Evolutionary conservation across 2,888 invertebrate genomes (phyloP), one percentile per base, ranked within the genome.

Genomic region (Lasioglossum calceatum): DNA sequence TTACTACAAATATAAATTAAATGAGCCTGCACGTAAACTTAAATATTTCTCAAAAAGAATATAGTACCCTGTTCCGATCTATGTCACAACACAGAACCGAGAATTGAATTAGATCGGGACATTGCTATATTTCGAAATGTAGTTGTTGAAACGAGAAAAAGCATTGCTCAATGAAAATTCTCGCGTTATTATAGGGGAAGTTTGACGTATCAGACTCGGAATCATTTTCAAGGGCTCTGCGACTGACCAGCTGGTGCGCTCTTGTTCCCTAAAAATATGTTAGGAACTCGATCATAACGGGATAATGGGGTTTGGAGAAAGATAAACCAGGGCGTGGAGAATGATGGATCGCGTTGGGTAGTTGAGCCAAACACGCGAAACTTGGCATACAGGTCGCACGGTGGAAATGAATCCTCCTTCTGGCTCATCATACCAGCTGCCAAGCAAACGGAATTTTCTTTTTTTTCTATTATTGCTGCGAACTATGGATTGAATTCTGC

Each of bases 361-460:
- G 73, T n/a, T 58, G 76, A 67, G 72, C 77, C 77, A 78, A 82
- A 85, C 81, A 78, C 76, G 77, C 78, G 84, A 82, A 83, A 85
- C 79, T 91, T 91, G 88, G 86, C 86, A 84, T 83, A 58, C 80
- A 82, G 81, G 75, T 83, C 58, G 54, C 75, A 61, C 50, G 39
- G 64, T 72, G 78, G 77, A 71, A 87, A 86, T 84, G 81, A 87
- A 86, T 84, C 81, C 86, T 70, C 74, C 71, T 72, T 84, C 82
- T 82, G 42, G 54, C 77, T 64, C 61, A 61, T 76, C 71, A 78
- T 83, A 79, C 84, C 50, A 82, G 86, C 82, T 91, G 87, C 86
- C 88, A 84, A 86, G 77, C 74, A 85, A 89, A 86, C 84, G 81
- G 77, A 87, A 84, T 82, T 70, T 81, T 78, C 71, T 82, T n/a